Conservation (phyloP, 1,140 invertebrate species). For the Proctacanthus coquilletti region DNA sequence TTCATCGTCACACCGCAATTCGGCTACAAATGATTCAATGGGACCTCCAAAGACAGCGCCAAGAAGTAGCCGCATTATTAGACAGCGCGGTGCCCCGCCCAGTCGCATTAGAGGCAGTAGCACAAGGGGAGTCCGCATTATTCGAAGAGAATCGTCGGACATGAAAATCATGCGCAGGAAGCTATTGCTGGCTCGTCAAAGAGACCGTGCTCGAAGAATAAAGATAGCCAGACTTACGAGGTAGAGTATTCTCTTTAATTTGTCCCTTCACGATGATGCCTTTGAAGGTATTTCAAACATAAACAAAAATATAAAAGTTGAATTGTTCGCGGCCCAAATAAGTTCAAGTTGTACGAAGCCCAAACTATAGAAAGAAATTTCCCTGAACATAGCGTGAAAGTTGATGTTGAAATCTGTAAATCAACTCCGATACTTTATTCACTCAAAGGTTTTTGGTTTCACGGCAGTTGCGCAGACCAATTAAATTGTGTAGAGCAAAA, state of each 20-base stretch:
- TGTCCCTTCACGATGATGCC: not conserved
- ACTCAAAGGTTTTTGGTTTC: too few species aligned
- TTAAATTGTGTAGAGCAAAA: too few species aligned
- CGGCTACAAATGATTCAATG: slow-evolving; percentile 11
- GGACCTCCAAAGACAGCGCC: slow-evolving; percentile 24
- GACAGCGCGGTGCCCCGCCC: not conserved
- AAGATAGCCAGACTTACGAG: slow-evolving; percentile 29
- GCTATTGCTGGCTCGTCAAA: slow-evolving; percentile 25
- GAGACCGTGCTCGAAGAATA: slow-evolving; percentile 24
- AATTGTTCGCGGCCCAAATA: not conserved
- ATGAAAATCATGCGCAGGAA: slow-evolving; percentile 26
- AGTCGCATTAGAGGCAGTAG: slow-evolving; percentile 15
- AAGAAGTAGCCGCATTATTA: slow-evolving; percentile 19
- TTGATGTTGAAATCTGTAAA: slow-evolving; percentile 5
- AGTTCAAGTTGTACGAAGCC: not conserved
- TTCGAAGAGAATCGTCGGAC: slow-evolving; percentile 8
- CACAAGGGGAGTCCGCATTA: slow-evolving; percentile 15
- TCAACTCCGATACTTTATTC: too few species aligned
- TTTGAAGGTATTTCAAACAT: not conserved
- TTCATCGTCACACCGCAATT: not conserved
- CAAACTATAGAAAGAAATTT: not conserved
- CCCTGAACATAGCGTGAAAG: slow-evolving; percentile 1
- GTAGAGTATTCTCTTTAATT: slow-evolving; percentile 11
- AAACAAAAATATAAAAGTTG: too few species aligned
- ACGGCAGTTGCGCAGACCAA: too few species aligned